Evolutionary conservation across 2,888 invertebrate genomes (phyloP), one percentile per base, ranked within the genome.

Genomic region (Mesoligia furuncula): DNA sequence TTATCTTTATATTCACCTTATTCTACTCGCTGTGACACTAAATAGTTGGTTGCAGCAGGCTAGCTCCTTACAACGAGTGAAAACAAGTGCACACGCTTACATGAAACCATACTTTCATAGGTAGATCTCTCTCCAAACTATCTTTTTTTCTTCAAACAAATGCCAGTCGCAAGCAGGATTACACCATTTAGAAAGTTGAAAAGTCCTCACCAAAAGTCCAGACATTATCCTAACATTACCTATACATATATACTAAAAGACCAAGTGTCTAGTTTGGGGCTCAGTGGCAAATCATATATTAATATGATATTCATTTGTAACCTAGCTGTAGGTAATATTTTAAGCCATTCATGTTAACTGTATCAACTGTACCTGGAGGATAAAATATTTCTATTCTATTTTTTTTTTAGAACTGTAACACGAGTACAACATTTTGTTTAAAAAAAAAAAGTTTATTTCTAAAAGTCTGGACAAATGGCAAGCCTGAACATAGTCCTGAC

Each of bases 1-100:
- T 81, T 84, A 77, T 65, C 59, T 75, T 78, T 73, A 77, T 75
- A 71, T 70, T 72, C 74, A 74, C 65, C 24, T 57, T 57, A 24
- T 57, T n/a, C 11, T 57, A n/a, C 13, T 57, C 24, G n/a, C 54
- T 57, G n/a, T n/a, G n/a, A 4, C 54, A 57, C 9, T 57, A 57
- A 57, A n/a, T n/a, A n/a, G 54, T 57, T n/a, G n/a, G 54, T n/a
- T n/a, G 3, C 61, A 71, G 80, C 72, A 48, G 61, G 4, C 31
- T 17, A 4, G 1, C 1, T 59, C 15, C 0, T 2, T 27, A 57
- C 17, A 27, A 15, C 17, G 9, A 74, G 5, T 2, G 8, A 24
- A 72, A 9, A n/a, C 5, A 4, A n/a, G n/a, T 13, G 7, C 4
- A 15, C n/a, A 13, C 4, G 31, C 45, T 45, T 1, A 20, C n/a